Evolutionary conservation across 2,888 invertebrate species (phyloP).

Genomic region (Microchrysa polita): DNA sequence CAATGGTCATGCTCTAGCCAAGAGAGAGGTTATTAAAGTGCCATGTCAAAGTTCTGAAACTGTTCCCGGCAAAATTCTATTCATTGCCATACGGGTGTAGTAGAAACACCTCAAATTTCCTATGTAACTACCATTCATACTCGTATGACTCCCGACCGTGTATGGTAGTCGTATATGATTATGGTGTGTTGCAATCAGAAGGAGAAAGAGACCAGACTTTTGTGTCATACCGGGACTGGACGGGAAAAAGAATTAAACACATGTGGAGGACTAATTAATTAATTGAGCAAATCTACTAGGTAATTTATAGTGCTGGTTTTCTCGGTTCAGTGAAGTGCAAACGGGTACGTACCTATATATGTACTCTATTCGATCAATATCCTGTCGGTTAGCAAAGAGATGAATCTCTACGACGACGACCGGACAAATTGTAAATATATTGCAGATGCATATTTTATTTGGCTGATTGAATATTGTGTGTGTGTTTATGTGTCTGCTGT

Average conservation of each 20-base stretch:
- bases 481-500: too few relatives aligned
- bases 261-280: constrained; percentile 42
- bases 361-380: constrained; percentile 27
- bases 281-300: constrained; percentile 41
- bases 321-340: constrained; percentile 14
- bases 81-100: neutral
- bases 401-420: neutral
- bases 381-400: constrained; percentile 2
- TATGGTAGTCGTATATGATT: too few relatives aligned
- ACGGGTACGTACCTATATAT: too few relatives aligned
- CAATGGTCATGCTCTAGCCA: neutral
- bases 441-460: neutral
- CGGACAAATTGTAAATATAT: constrained; percentile 3
- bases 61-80: neutral
- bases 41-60: neutral
- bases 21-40: neutral
- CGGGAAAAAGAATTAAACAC: constrained; percentile 41
- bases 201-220: neutral
- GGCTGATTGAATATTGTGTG: too few relatives aligned
- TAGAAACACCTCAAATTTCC: neutral
- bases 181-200: neutral
- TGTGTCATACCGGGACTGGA: constrained; percentile 13
- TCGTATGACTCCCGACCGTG: too few relatives aligned
- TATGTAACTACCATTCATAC: too few relatives aligned
- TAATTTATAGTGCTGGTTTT: constrained; percentile 39